Evolutionary conservation across 2,113 vertebrate species (phyloP).

Genomic region (Psophia crepitans): DNA sequence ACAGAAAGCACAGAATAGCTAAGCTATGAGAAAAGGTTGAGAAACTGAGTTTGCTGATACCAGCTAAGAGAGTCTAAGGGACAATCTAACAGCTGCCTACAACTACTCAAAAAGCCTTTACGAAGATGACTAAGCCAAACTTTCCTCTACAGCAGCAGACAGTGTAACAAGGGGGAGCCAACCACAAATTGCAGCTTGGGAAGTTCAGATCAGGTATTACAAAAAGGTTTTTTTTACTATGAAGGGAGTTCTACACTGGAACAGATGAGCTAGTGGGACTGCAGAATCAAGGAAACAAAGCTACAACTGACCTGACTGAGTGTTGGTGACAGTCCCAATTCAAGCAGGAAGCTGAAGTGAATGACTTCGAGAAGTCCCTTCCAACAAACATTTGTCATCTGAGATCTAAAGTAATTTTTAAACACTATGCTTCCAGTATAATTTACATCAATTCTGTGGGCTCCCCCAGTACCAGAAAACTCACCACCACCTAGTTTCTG

Average conservation of each 20-base stretch:
- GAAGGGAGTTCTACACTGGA: background rate
- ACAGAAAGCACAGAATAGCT: background rate
- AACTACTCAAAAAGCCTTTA: background rate
- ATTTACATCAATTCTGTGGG: background rate
- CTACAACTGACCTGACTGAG: conserved; percentile 8
- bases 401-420: background rate
- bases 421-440: background rate
- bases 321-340: background rate
- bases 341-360: conserved; percentile 8
- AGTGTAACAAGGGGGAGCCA: background rate
- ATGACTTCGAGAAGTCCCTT: background rate
- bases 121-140: background rate
- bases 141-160: background rate
- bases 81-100: background rate
- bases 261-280: background rate
- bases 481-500: background rate
- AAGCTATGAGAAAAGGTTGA: background rate
- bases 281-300: background rate
- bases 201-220: background rate
- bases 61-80: background rate
- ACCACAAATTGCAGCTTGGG: background rate
- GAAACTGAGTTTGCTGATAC: background rate
- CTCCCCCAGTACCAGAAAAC: background rate
- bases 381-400: background rate
- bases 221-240: background rate